phyloP scores from a whole-genome alignment of 2,888 invertebrate species.

The Drosophila koepferae region DNA sequence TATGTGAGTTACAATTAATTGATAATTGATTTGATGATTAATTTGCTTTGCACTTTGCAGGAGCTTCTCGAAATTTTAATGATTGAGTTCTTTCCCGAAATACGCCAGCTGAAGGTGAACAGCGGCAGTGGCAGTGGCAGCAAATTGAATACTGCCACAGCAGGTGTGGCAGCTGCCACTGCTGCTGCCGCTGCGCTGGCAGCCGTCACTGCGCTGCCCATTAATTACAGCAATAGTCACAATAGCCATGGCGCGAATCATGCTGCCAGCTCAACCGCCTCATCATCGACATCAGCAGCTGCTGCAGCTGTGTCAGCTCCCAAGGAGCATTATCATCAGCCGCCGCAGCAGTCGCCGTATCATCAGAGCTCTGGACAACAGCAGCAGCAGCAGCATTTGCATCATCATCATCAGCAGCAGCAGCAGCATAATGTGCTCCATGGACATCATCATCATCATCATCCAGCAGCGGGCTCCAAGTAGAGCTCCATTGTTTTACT shows the following conservation, averaged over 20 bases:
- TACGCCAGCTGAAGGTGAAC: conserved; percentile 86
- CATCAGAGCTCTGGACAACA: conserved; percentile 46
- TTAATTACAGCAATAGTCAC: conserved; percentile 52
- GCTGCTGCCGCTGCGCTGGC: conserved; percentile 70
- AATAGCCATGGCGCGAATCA: conserved; percentile 39
- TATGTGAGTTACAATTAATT: conserved; percentile 88
- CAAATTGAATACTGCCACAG: conserved; percentile 61
- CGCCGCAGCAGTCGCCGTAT: conserved; percentile 63
- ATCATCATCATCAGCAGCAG: conserved; percentile 24
- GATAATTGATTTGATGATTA: neutral
- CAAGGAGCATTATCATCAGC: conserved; percentile 54
- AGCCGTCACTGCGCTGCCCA: conserved; percentile 61
- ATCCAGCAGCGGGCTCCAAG: conserved; percentile 50
- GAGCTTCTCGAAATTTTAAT: conserved; percentile 89
- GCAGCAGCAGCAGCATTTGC: conserved; percentile 18
- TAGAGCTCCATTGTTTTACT: conserved; percentile 31
- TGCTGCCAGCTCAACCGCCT: conserved; percentile 5
- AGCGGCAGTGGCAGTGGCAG: conserved; percentile 42
- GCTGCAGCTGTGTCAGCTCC: conserved; percentile 18
- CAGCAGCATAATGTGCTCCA: conserved; percentile 31
- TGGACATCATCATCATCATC: conserved; percentile 47
- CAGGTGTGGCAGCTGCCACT: conserved; percentile 60
- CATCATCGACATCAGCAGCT: conserved; percentile 11
- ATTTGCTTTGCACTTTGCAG: conserved; percentile 84
- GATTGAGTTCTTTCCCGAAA: conserved; percentile 90